These are phyloP conservation scores for Brienomyrus longianalis DNA, from an alignment of 2,113 vertebrate species.

Conservation along the genomic window DNA sequence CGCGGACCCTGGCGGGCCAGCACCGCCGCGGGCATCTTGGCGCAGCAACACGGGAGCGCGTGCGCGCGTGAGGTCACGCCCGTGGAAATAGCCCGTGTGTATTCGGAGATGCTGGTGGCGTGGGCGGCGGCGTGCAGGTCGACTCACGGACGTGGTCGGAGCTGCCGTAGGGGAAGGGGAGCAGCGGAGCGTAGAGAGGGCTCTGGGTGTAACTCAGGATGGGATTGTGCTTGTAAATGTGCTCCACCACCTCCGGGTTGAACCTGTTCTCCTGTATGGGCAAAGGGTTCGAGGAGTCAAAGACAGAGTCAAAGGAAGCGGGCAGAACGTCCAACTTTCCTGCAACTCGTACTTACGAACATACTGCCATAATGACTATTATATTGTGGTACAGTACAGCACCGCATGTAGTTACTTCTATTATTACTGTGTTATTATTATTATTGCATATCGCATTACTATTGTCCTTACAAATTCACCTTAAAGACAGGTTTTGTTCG, in stretches of 20 bases:
- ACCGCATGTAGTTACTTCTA: background rate
- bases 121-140: background rate
- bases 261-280: constrained; percentile 74
- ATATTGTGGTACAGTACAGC: background rate
- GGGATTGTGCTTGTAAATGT: constrained; percentile 86
- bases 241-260: constrained; percentile 81
- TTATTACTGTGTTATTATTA: background rate
- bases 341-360: background rate
- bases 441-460: background rate
- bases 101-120: background rate
- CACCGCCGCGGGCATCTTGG: background rate
- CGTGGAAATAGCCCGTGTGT: background rate
- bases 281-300: background rate
- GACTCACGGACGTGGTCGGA: constrained; percentile 75
- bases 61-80: background rate
- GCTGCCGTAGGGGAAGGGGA: constrained; percentile 83
- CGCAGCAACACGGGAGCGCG: background rate
- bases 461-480: background rate
- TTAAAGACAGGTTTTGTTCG: background rate
- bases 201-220: constrained; percentile 86
- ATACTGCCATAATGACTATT: background rate
- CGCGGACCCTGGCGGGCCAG: too few relatives aligned
- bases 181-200: constrained; percentile 82
- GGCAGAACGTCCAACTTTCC: background rate
- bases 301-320: too few relatives aligned